A percentile compares a stretch with the other conserved stretches of the same genome.
These are phyloP conservation scores for Elephas maximus DNA, from an alignment of 2,113 vertebrate species.

Conservation along the genomic window DNA sequence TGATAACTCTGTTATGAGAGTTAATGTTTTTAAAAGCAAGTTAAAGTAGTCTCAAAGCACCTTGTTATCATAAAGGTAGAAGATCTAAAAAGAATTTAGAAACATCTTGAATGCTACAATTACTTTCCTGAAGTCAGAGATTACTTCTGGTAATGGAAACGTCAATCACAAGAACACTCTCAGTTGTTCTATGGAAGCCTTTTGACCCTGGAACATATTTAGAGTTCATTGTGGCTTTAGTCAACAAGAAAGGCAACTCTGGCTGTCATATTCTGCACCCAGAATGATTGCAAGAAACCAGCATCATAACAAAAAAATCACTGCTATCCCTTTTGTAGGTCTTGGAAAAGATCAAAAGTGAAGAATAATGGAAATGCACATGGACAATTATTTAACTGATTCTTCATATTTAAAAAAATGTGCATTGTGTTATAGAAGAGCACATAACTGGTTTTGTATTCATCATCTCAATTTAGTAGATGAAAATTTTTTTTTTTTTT, in stretches of 20 bases:
- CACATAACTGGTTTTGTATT: background rate
- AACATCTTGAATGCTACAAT: background rate
- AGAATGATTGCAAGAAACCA: background rate
- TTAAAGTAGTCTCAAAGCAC: background rate
- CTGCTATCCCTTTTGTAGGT: conserved; percentile 52
- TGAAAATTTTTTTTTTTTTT: background rate
- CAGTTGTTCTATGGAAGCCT: conserved; percentile 44
- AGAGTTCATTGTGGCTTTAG: conserved; percentile 35
- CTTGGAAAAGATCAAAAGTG: conserved; percentile 41
- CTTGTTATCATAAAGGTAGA: background rate
- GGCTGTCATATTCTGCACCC: background rate
- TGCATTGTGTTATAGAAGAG: conserved; percentile 47
- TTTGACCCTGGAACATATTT: background rate
- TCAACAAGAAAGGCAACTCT: accelerated
- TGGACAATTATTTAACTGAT: conserved; percentile 48
- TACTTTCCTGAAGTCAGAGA: conserved; percentile 40
- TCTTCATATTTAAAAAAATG: conserved; percentile 75
- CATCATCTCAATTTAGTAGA: background rate
- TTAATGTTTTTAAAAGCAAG: background rate
- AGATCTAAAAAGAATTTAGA: conserved; percentile 37
- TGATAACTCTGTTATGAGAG: conserved; percentile 1
- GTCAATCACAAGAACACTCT: background rate
- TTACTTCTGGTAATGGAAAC: background rate
- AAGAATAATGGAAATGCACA: conserved; percentile 59
- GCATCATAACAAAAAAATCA: background rate